Evolutionary conservation across 2,888 invertebrate species (phyloP).

Genomic region (Orthosia gracilis): DNA sequence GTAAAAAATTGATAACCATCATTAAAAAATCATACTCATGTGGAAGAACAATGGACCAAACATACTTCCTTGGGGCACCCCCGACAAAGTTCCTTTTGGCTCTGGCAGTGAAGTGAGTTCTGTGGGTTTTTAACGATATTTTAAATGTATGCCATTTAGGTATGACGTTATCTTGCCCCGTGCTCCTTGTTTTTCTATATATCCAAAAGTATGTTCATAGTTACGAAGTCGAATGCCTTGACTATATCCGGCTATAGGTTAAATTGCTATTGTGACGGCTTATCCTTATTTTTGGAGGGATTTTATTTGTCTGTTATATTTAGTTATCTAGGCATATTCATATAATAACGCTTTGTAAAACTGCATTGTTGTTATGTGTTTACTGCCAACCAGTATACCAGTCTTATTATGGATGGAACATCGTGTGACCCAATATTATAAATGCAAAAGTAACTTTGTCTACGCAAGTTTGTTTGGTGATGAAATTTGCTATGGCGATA

Average conservation of each 20-base stretch:
- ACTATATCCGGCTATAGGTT: not conserved
- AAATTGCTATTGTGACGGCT: not conserved
- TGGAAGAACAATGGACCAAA: constrained; percentile 4
- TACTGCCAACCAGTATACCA: too few species aligned
- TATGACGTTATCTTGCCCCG: not conserved
- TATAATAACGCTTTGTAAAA: too few species aligned
- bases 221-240: constrained; percentile 11
- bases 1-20: not conserved
- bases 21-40: not conserved
- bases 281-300: not conserved
- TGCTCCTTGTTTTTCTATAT: not conserved
- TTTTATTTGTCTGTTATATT: not conserved
- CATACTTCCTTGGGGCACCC: constrained; percentile 6
- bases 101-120: not conserved
- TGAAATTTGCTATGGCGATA: too few species aligned
- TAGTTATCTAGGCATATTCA: too few species aligned
- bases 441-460: too few species aligned
- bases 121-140: fast-evolving
- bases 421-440: too few species aligned
- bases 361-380: too few species aligned
- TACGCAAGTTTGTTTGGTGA: too few species aligned
- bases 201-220: not conserved
- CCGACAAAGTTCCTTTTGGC: not conserved
- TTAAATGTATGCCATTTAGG: not conserved
- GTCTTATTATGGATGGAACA: too few species aligned